Evolutionary conservation across 2,113 vertebrate genomes (phyloP).

Genomic region (Atractosteus spatula): DNA sequence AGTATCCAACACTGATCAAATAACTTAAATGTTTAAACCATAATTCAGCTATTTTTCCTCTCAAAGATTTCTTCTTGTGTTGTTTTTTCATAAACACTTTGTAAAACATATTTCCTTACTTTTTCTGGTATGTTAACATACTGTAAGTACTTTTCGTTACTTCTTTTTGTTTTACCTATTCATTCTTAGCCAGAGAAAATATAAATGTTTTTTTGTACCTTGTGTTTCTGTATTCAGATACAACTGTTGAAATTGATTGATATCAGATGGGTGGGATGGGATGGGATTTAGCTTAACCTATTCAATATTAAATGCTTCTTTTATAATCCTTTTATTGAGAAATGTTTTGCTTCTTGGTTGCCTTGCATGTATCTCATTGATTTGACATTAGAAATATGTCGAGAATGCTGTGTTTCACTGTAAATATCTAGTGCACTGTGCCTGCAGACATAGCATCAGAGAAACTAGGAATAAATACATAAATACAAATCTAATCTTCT

Average conservation of each 20-base stretch:
- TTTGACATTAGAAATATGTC: constrained; percentile 8
- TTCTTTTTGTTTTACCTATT: neutral
- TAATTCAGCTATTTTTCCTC: too few relatives aligned
- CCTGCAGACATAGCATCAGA: neutral
- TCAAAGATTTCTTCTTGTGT: too few relatives aligned
- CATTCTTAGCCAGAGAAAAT: neutral
- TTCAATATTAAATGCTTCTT: neutral
- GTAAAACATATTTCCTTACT: too few relatives aligned
- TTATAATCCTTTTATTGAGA: constrained; percentile 19
- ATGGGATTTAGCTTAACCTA: too few relatives aligned
- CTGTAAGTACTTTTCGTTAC: too few relatives aligned
- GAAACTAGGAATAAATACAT: neutral
- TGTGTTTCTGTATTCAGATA: neutral
- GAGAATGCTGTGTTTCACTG: neutral
- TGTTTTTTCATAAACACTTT: too few relatives aligned
- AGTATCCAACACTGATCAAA: too few relatives aligned
- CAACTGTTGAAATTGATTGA: too few relatives aligned
- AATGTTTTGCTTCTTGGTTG: constrained; percentile 15
- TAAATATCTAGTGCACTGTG: neutral
- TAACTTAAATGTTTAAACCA: too few relatives aligned
- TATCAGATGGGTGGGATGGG: too few relatives aligned
- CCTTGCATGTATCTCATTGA: constrained; percentile 15
- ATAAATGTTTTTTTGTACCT: too few relatives aligned
- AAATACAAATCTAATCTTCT: neutral
- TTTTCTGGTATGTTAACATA: too few relatives aligned